These are phyloP conservation scores for Hirudinaria manillensis DNA, from an alignment of 2,888 invertebrate genomes.

Conservation along the genomic window DNA sequence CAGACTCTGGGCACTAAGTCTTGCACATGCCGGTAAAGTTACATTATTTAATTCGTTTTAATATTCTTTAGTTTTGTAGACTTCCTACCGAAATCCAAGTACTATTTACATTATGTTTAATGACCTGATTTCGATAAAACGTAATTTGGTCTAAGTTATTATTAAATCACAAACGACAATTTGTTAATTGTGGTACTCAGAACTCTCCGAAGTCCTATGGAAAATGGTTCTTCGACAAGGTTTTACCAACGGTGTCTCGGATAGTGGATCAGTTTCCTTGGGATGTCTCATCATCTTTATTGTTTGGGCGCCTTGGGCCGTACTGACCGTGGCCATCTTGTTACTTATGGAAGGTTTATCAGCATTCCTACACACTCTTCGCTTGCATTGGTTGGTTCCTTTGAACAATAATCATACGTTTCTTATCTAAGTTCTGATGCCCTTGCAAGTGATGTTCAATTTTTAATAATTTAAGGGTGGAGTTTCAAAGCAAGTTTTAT, in stretches of 20 bases:
- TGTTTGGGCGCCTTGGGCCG: slow-evolving; percentile 86
- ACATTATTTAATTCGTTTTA: not conserved
- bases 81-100: too few species aligned
- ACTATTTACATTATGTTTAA: too few species aligned
- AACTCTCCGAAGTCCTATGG: slow-evolving; percentile 82
- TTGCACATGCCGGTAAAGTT: slow-evolving; percentile 84
- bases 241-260: slow-evolving; percentile 62
- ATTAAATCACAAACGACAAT: too few species aligned
- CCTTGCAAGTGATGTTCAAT: not conserved
- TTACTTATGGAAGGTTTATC: slow-evolving; percentile 98
- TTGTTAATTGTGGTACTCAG: slow-evolving; percentile 52
- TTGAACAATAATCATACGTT: too few species aligned
- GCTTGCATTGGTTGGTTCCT: slow-evolving; percentile 78
- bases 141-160: too few species aligned
- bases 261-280: slow-evolving; percentile 60
- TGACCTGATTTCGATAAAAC: too few species aligned
- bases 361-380: slow-evolving; percentile 96
- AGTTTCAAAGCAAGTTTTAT: slow-evolving; percentile 98
- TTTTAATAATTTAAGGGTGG: slow-evolving; percentile 65
- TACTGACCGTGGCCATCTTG: slow-evolving; percentile 84
- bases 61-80: not conserved
- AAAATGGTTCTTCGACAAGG: slow-evolving; percentile 72
- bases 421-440: too few species aligned
- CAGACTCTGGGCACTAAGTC: slow-evolving; percentile 92
- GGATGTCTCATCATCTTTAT: slow-evolving; percentile 67